A percentile compares a stretch with the other conserved stretches of the same genome.
These are phyloP conservation scores for Melipona quadrifasciata DNA, from an alignment of 1,140 invertebrate species.

Conservation along the genomic window DNA sequence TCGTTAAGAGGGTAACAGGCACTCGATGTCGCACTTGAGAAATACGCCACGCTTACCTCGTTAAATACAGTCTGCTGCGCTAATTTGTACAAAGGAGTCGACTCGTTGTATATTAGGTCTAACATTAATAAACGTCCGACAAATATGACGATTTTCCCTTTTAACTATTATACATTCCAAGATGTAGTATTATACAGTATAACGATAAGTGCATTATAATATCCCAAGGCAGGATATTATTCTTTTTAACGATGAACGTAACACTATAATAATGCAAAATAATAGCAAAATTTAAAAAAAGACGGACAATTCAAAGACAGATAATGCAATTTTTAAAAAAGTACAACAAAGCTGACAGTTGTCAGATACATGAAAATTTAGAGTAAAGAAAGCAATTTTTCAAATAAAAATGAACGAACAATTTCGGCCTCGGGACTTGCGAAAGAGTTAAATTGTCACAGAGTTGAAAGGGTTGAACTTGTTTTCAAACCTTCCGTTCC, in stretches of 20 bases:
- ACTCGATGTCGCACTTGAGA: conserved; percentile 43
- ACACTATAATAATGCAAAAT: background rate
- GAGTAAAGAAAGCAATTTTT: background rate
- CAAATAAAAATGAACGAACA: background rate
- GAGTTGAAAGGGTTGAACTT: background rate
- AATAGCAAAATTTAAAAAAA: background rate
- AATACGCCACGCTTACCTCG: conserved; percentile 43
- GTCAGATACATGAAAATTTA: no score
- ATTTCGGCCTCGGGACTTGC: background rate
- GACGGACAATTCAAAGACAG: background rate
- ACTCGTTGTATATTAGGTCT: conserved; percentile 36
- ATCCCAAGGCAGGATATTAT: no score
- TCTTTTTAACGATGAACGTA: background rate
- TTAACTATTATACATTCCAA: conserved; percentile 27
- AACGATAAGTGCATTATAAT: no score
- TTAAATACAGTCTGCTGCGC: conserved; percentile 56
- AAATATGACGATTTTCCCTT: conserved; percentile 38
- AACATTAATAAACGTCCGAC: conserved; percentile 58
- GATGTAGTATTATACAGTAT: background rate
- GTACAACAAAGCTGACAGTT: background rate
- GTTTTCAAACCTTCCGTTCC: no score
- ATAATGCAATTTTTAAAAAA: background rate
- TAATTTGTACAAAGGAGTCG: conserved; percentile 61
- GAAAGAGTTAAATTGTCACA: background rate
- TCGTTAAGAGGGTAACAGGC: conserved; percentile 37